Percentiles rank a stretch among this genome's conserved stretches.
Evolutionary conservation across 1,140 invertebrate species (phyloP).

Genomic region (Leptinotarsa undecemlineata): DNA sequence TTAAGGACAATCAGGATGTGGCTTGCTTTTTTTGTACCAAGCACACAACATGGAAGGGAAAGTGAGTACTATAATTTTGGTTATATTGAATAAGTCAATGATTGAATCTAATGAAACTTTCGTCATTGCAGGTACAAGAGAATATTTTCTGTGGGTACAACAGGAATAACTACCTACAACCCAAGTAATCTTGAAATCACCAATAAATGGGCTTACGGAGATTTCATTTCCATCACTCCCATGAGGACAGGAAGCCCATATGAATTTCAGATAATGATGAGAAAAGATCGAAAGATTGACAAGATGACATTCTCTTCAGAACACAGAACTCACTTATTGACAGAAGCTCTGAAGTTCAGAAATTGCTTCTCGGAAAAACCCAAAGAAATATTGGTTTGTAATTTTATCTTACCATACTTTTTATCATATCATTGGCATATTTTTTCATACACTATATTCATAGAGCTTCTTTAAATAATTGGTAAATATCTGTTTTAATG

Average conservation of each 20-base stretch:
- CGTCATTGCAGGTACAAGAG: slow-evolving; percentile 82
- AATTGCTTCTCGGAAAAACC: slow-evolving; percentile 79
- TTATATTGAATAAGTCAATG: not conserved
- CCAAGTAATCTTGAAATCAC: slow-evolving; percentile 92
- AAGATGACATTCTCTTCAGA: slow-evolving; percentile 98
- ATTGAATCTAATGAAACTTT: not conserved
- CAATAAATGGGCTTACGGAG: slow-evolving; percentile 89
- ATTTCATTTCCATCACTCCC: slow-evolving; percentile 77
- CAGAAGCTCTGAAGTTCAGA: slow-evolving; percentile 84
- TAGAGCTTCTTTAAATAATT: too few species aligned
- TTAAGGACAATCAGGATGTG: slow-evolving; percentile 88
- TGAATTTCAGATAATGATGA: slow-evolving; percentile 86
- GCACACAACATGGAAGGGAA: slow-evolving; percentile 91
- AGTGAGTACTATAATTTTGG: slow-evolving; percentile 65
- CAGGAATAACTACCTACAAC: slow-evolving; percentile 97
- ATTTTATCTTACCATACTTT: too few species aligned
- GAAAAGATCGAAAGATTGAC: slow-evolving; percentile 89
- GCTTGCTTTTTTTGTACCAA: slow-evolving; percentile 95
- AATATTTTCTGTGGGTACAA: slow-evolving; percentile 94
- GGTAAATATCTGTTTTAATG: too few species aligned
- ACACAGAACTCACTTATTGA: slow-evolving; percentile 87
- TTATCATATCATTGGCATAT: too few species aligned
- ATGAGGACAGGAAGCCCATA: slow-evolving; percentile 62
- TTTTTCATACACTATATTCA: too few species aligned
- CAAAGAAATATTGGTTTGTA: slow-evolving; percentile 72